Evolutionary conservation across 2,888 invertebrate species (phyloP).

Genomic region (Heliconius aoede): DNA sequence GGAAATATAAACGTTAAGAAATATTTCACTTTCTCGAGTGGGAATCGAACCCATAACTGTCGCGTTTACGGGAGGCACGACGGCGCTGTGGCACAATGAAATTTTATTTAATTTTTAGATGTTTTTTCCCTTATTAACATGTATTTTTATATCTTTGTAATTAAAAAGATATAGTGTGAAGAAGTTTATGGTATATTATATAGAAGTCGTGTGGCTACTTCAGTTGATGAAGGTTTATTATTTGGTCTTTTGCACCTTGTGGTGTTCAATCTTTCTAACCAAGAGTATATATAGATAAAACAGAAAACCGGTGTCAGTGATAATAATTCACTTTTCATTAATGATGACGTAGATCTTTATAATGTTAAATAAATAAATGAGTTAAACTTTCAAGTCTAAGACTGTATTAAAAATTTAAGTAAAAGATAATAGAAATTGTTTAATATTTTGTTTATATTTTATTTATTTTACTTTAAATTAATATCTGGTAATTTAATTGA

Average conservation of each 20-base stretch:
- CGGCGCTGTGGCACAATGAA: too few species aligned
- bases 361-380: background rate
- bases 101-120: background rate
- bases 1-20: too few species aligned
- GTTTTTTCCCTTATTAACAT: too few species aligned
- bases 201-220: conserved; percentile 26
- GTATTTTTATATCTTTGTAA: background rate
- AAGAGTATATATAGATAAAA: conserved; percentile 55
- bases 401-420: too few species aligned
- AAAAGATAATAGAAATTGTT: background rate
- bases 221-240: conserved; percentile 53
- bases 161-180: background rate
- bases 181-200: background rate
- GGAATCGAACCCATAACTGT: too few species aligned
- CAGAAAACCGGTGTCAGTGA: conserved; percentile 63
- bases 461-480: too few species aligned
- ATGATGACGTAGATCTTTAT: conserved; percentile 10
- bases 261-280: conserved; percentile 66
- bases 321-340: conserved; percentile 32
- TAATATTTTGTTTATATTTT: too few species aligned
- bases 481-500: too few species aligned
- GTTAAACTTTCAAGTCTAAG: background rate
- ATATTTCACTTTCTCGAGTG: too few species aligned
- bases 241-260: conserved; percentile 78
- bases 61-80: too few species aligned